Evolutionary conservation across 2,797 vertebrate species (phyloP).

Genomic region (Oryzias dopingdopingensis): DNA sequence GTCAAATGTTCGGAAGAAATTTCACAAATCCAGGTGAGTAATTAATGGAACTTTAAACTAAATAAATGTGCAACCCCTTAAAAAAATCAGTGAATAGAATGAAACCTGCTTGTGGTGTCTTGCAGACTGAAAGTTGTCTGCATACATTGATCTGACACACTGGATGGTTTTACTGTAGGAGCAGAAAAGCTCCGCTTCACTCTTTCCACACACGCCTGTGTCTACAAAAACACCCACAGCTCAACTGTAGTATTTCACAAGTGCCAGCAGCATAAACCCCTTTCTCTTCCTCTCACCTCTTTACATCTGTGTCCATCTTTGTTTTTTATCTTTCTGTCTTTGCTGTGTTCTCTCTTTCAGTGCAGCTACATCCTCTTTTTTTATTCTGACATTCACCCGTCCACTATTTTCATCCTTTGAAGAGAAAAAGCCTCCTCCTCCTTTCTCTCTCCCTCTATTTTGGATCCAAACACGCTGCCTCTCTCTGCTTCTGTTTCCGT

Average conservation of each 20-base stretch:
- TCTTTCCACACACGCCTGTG: conserved; percentile 15
- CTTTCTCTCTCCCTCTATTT: conserved; percentile 15
- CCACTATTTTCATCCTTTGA: conserved; percentile 23
- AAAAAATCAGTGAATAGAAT: no score
- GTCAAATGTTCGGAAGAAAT: no score
- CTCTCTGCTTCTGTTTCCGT: conserved; percentile 36
- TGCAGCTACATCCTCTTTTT: conserved; percentile 25
- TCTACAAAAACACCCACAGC: conserved; percentile 55
- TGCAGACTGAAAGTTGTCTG: not conserved
- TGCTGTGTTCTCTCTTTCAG: conserved; percentile 38
- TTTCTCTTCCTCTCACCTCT: conserved; percentile 31
- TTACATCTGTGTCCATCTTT: conserved; percentile 19
- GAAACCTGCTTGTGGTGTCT: no score
- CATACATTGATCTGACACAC: not conserved
- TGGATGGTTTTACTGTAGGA: not conserved
- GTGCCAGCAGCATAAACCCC: conserved; percentile 51
- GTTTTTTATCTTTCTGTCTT: conserved; percentile 23
- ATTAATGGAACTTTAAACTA: no score
- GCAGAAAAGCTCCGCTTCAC: conserved; percentile 10
- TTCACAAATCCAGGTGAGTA: no score
- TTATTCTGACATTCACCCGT: conserved; percentile 17
- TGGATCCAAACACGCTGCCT: conserved; percentile 27
- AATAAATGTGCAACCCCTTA: no score
- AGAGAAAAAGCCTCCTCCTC: conserved; percentile 25
- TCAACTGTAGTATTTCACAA: conserved; percentile 58